Conservation (phyloP, 1,140 invertebrate species). For the Saccostrea echinata region DNA sequence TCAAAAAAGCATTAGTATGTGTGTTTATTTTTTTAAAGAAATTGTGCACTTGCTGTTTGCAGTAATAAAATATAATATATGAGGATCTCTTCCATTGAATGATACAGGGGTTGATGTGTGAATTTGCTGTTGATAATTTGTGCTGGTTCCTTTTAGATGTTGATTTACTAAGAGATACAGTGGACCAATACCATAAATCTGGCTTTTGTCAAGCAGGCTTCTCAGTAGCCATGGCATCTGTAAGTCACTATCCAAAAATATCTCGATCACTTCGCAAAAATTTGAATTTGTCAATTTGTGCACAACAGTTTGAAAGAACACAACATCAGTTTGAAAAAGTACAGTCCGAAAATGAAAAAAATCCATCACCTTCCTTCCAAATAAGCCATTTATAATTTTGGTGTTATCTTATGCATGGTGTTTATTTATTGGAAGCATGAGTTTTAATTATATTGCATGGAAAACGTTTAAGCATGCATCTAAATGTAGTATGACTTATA, state of each 20-base stretch:
- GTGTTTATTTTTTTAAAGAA: too few species aligned
- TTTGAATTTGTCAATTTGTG: not conserved
- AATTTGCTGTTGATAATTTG: not conserved
- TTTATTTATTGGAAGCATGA: not conserved
- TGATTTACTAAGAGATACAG: slow-evolving; percentile 55
- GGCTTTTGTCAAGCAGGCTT: slow-evolving; percentile 96
- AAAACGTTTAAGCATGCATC: too few species aligned
- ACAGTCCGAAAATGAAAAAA: not conserved
- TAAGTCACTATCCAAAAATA: slow-evolving; percentile 81
- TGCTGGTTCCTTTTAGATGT: slow-evolving; percentile 62
- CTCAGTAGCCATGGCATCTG: slow-evolving; percentile 90
- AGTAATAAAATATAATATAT: not conserved
- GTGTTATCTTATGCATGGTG: not conserved
- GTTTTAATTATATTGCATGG: not conserved
- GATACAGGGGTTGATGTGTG: not conserved
- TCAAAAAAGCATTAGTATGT: too few species aligned
- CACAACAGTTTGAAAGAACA: slow-evolving; percentile 29
- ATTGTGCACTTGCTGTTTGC: not conserved
- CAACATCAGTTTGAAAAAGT: slow-evolving; percentile 14
- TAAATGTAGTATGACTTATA: too few species aligned
- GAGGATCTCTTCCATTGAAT: not conserved
- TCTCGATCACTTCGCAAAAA: not conserved
- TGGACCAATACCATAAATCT: slow-evolving; percentile 88
- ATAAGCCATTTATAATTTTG: not conserved
- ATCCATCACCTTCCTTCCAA: slow-evolving; percentile 11